phyloP scores from a whole-genome alignment of 2,888 invertebrate species.

The Melanostoma scalare region DNA sequence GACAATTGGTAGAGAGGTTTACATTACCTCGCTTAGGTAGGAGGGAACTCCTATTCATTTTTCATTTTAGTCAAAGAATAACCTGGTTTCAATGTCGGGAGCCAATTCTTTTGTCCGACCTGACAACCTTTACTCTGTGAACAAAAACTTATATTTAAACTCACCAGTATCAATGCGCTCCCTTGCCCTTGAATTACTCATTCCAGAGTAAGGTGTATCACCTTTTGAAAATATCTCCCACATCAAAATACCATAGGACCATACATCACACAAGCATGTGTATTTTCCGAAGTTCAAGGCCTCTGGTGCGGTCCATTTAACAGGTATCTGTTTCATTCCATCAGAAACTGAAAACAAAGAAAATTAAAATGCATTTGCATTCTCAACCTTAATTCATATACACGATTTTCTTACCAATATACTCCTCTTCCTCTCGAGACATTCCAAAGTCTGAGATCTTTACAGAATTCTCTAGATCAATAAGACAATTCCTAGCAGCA shows the following conservation, averaged over 20 bases:
- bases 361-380: not conserved
- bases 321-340: constrained; percentile 99
- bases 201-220: constrained; percentile 95
- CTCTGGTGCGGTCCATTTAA: constrained; percentile 99
- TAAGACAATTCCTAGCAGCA: constrained; percentile 94
- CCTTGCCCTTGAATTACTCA: constrained; percentile 95
- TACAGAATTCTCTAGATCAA: constrained; percentile 91
- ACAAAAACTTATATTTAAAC: not conserved
- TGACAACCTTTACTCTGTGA: not conserved
- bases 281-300: constrained; percentile 98
- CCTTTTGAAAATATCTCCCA: constrained; percentile 98
- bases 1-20: too few relatives aligned
- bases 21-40: too few relatives aligned
- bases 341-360: constrained; percentile 87
- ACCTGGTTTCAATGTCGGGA: too few relatives aligned
- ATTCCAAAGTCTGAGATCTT: constrained; percentile 99
- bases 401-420: constrained; percentile 84
- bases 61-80: too few relatives aligned
- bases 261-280: constrained; percentile 96
- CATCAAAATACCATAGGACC: constrained; percentile 97
- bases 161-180: constrained; percentile 96
- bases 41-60: too few relatives aligned
- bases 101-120: too few relatives aligned
- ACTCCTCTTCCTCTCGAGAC: constrained; percentile 98
- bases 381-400: not conserved